These are phyloP conservation scores for Halesus radiatus DNA, from an alignment of 1,140 invertebrate species.

Conservation along the genomic window DNA sequence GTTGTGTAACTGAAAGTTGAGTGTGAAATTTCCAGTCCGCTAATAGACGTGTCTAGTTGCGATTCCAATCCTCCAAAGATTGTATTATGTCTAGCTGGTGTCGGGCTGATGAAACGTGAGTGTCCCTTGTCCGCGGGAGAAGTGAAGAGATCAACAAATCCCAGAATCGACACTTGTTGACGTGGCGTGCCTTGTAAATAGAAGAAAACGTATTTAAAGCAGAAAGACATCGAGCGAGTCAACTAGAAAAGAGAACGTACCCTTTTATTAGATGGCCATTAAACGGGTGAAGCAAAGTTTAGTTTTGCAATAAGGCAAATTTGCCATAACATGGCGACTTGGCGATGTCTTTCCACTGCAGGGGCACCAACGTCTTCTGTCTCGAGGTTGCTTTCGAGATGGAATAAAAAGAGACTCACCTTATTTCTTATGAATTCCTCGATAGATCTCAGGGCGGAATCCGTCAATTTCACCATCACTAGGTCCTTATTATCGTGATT, in stretches of 20 bases:
- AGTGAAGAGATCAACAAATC: neutral
- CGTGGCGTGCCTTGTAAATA: conserved; percentile 43
- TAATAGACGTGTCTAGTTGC: too few relatives aligned
- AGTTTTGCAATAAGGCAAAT: conserved; percentile 41
- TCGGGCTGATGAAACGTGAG: too few relatives aligned
- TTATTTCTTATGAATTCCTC: conserved; percentile 89
- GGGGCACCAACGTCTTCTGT: conserved; percentile 23
- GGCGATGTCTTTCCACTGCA: conserved; percentile 36
- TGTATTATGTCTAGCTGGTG: too few relatives aligned
- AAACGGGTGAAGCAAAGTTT: conserved; percentile 31
- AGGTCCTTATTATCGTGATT: conserved; percentile 90
- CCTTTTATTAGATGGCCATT: conserved; percentile 33
- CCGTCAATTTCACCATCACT: conserved; percentile 94
- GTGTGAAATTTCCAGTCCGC: too few relatives aligned
- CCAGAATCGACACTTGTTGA: conserved; percentile 44
- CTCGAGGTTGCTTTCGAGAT: neutral
- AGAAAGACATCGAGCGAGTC: neutral
- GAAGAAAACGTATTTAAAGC: conserved; percentile 7
- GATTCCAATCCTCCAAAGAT: too few relatives aligned
- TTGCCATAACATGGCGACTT: conserved; percentile 50
- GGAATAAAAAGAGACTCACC: conserved; percentile 74
- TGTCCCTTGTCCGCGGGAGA: neutral
- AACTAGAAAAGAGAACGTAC: conserved; percentile 16
- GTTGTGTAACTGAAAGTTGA: neutral
- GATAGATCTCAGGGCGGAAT: conserved; percentile 91